Percentiles rank a stretch among this genome's conserved stretches.
Evolutionary conservation across 2,888 invertebrate genomes (phyloP).

Genomic region (Heliconius erato): DNA sequence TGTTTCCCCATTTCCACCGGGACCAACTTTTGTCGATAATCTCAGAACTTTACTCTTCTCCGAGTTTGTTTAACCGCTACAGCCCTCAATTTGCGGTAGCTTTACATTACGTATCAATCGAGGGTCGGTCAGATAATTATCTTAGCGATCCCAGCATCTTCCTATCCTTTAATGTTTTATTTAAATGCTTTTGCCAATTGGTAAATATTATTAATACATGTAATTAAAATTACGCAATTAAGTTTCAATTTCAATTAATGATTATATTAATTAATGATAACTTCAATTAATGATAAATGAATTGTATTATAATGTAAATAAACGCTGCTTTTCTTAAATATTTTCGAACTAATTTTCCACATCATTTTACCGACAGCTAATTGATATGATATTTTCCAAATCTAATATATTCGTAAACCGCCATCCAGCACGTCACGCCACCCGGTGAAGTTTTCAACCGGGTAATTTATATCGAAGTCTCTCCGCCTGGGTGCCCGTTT

Average conservation of each 20-base stretch:
- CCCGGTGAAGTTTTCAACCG: conserved; percentile 13
- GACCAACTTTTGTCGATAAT: conserved; percentile 39
- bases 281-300: no score
- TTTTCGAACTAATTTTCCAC: no score
- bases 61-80: conserved; percentile 29
- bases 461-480: conserved; percentile 26
- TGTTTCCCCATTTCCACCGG: conserved; percentile 34
- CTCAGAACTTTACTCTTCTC: conserved; percentile 34
- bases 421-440: not conserved
- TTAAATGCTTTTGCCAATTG: not conserved
- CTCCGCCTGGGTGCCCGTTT: conserved; percentile 16
- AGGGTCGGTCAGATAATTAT: conserved; percentile 17
- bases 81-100: conserved; percentile 20
- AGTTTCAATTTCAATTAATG: not conserved
- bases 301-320: no score
- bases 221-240: not conserved
- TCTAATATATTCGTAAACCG: conserved; percentile 6
- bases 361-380: not conserved
- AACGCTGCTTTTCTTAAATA: not conserved
- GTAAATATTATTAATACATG: no score
- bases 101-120: conserved; percentile 28
- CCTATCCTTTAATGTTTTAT: conserved; percentile 3
- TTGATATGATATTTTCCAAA: conserved; percentile 1
- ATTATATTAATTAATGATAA: not conserved
- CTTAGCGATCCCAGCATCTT: not conserved